Evolutionary conservation across 1,140 invertebrate genomes (phyloP).

Genomic region (Ceratina calcarata): DNA sequence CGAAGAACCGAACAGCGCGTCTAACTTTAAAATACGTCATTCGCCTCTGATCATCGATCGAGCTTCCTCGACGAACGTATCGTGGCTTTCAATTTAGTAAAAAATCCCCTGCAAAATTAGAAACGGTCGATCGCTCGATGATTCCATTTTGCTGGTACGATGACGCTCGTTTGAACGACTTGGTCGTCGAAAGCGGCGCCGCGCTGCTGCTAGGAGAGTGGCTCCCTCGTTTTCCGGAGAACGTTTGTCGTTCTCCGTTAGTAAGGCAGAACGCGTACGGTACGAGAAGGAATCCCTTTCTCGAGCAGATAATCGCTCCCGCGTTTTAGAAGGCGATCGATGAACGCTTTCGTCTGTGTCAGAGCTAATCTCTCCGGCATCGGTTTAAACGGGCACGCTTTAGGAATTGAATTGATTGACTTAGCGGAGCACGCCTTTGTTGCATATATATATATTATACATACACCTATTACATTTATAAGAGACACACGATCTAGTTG

Average conservation of each 20-base stretch:
- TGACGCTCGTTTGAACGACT: constrained; percentile 2
- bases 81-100: too few relatives aligned
- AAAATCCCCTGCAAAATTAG: not conserved
- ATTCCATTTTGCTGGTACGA: constrained; percentile 23
- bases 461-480: not conserved
- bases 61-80: not conserved
- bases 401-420: constrained; percentile 18
- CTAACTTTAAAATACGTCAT: not conserved
- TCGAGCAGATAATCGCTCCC: not conserved
- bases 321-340: constrained; percentile 10
- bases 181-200: constrained; percentile 23
- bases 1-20: too few relatives aligned
- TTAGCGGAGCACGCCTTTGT: constrained; percentile 28
- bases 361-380: not conserved
- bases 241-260: constrained; percentile 37
- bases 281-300: constrained; percentile 11
- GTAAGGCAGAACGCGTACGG: constrained; percentile 34
- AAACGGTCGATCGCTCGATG: not conserved
- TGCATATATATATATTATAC: not conserved
- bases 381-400: constrained; percentile 6
- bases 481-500: constrained; percentile 12
- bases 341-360: not conserved
- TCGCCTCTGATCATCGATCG: not conserved
- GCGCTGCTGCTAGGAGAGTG: constrained; percentile 23
- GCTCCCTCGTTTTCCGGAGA: constrained; percentile 32